Evolutionary conservation across 2,797 vertebrate species (phyloP).

Genomic region (Columba guinea): DNA sequence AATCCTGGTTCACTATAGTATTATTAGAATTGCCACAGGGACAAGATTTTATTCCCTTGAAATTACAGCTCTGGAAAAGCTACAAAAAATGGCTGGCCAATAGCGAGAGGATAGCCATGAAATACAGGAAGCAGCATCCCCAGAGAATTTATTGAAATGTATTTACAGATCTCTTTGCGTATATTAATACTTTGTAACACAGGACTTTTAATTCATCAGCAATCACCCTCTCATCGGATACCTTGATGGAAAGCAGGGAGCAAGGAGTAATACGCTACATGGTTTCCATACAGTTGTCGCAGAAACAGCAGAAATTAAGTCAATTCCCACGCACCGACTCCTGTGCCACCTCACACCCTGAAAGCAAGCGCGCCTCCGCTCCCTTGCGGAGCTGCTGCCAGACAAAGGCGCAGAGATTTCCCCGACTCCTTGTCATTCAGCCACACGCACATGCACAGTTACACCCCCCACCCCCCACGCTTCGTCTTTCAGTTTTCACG

Average conservation of each 20-base stretch:
- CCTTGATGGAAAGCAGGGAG: background rate
- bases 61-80: background rate
- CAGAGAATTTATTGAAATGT: background rate
- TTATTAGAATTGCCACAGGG: background rate
- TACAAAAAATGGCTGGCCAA: background rate
- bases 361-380: background rate
- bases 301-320: background rate
- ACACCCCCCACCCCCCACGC: background rate
- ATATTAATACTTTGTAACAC: background rate
- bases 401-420: conserved; percentile 53
- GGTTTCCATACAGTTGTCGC: background rate
- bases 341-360: background rate
- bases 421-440: background rate
- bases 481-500: background rate
- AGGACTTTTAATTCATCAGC: background rate
- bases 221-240: background rate
- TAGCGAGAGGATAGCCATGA: background rate
- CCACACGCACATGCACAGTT: background rate
- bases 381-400: background rate
- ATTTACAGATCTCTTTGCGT: background rate
- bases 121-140: background rate
- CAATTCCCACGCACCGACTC: background rate
- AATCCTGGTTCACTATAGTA: background rate
- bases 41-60: background rate
- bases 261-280: rapidly evolving